Evolutionary conservation across 2,888 invertebrate genomes (phyloP), one percentile per base, ranked within the genome.

Genomic region (Sesia apiformis): DNA sequence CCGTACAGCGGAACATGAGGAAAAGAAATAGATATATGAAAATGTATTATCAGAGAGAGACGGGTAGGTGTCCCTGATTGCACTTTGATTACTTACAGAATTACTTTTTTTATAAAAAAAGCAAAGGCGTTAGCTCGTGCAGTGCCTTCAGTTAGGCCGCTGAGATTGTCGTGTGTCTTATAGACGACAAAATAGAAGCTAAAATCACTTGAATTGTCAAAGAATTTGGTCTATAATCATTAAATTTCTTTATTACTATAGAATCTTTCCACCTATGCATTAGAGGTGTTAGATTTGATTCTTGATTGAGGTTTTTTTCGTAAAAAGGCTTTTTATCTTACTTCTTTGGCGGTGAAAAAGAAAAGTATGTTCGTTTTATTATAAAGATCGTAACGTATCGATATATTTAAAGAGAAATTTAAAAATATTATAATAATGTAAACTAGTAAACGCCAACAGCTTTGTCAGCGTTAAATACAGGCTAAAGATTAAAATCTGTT

Each of bases 211-310:
- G 23, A 23, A 23, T 23, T 23, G 23, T 23, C 23, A 23, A 23
- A 23, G 23, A 23, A 23, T 23, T 23, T 23, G 23, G 23, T 2
- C 23, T 23, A 23, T 46, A 46, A 46, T 46, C 46, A 46, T 46
- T 46, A 46, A 46, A 58, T 58, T 50, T 53, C 49, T 49, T 40
- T 53, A 57, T 53, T 58, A 55, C 53, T 56, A 54, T 56, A 54
- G 57, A 57, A 59, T 56, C 51, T 53, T 46, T n/a, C 8, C 23
- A 46, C n/a, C 46, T 46, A 46, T 46, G 7, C 46, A 50, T 56
- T 49, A 39, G 46, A 53, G 53, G 57, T 55, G 55, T 53, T 49
- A 57, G 49, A 39, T 52, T 57, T 8, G 57, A 55, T 51, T 55
- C 53, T 39, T 41, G 41, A 51, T 52, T 49, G 38, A 49, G n/a